Percentiles rank a stretch among this genome's conserved stretches.
These are phyloP conservation scores for Dicrurus megarhynchus DNA, from an alignment of 2,113 vertebrate genomes.

Conservation along the genomic window DNA sequence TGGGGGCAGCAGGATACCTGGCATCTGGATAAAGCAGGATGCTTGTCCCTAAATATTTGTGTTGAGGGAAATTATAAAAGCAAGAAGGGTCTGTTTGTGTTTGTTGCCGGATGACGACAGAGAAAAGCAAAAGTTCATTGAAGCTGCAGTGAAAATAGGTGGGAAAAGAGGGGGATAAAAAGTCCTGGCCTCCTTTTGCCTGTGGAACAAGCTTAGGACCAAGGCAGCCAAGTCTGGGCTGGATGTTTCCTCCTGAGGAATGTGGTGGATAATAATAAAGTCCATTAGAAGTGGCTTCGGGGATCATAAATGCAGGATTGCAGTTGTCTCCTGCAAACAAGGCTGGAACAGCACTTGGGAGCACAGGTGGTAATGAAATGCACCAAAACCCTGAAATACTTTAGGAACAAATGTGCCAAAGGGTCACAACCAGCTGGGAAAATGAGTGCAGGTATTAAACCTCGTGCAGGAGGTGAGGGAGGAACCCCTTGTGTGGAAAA, in stretches of 20 bases:
- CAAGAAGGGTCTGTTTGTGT: background rate
- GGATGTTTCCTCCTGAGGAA: conserved; percentile 37
- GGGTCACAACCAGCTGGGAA: background rate
- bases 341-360: background rate
- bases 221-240: background rate
- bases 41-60: background rate
- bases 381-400: background rate
- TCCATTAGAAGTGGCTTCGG: conserved; percentile 15
- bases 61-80: background rate
- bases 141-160: background rate
- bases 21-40: background rate
- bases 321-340: background rate
- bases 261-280: conserved; percentile 7
- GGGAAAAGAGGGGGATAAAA: background rate
- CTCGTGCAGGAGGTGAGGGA: background rate
- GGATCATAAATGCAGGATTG: background rate
- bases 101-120: background rate
- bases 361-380: background rate
- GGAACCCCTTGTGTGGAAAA: background rate
- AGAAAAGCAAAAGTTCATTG: background rate
- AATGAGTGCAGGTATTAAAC: background rate
- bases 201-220: background rate
- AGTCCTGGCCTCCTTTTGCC: background rate
- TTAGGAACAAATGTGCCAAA: background rate
- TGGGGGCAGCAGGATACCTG: no score